A percentile compares a stretch with the other conserved stretches of the same genome.
phyloP scores from a whole-genome alignment of 2,888 invertebrate species.

The Agelastica alni region DNA sequence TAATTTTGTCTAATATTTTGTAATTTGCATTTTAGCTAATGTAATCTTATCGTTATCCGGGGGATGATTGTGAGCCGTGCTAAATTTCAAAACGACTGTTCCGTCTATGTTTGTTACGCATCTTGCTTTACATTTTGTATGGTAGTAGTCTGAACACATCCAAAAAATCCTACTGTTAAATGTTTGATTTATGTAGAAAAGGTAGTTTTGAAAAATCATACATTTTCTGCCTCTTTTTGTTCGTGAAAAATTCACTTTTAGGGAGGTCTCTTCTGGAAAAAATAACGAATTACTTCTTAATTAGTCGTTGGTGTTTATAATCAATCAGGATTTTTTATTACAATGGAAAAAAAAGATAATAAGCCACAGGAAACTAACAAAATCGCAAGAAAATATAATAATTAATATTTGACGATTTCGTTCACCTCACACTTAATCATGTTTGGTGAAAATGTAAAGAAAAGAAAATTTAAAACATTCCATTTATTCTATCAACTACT shows the following conservation, averaged over 20 bases:
- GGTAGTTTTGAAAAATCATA: conserved; percentile 42
- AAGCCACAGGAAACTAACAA: not conserved
- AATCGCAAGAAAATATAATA: not conserved
- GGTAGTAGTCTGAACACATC: conserved; percentile 45
- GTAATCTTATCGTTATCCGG: conserved; percentile 31
- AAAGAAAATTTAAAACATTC: not conserved
- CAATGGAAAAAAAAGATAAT: not conserved
- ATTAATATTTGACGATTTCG: not conserved
- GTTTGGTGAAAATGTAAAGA: too few species aligned
- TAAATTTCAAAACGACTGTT: conserved; percentile 26
- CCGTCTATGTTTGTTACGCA: conserved; percentile 41
- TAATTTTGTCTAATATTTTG: too few species aligned
- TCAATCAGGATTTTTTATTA: too few species aligned
- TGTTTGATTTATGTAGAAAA: conserved; percentile 44
- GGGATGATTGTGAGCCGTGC: conserved; percentile 42
- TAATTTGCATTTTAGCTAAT: conserved; percentile 1
- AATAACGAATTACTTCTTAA: too few species aligned
- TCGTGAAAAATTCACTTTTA: conserved; percentile 19
- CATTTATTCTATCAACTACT: conserved; percentile 2
- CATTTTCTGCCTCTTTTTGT: conserved; percentile 43
- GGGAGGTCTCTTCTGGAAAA: conserved; percentile 1
- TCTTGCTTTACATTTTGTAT: conserved; percentile 44
- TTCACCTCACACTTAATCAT: not conserved
- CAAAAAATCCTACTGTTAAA: conserved; percentile 42
- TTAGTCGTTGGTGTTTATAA: too few species aligned